Evolutionary conservation across 2,888 invertebrate genomes (phyloP).

Genomic region (Hedychridium roseum): DNA sequence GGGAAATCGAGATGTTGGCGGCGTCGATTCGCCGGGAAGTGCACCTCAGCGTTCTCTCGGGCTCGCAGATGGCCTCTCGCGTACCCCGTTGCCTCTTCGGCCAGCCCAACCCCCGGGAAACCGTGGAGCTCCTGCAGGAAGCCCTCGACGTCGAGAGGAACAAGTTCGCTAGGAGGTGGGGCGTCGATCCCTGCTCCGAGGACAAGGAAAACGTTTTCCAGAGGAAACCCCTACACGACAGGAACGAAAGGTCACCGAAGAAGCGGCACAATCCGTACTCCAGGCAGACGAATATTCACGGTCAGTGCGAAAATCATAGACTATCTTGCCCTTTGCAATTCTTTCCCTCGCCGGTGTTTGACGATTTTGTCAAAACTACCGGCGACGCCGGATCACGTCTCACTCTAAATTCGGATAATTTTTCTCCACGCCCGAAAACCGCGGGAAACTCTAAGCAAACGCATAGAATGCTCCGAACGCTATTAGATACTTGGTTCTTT

Average conservation of each 20-base stretch:
- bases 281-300: slow-evolving; percentile 57
- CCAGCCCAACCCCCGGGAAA: slow-evolving; percentile 69
- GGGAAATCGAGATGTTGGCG: slow-evolving; percentile 50
- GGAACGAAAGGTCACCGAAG: slow-evolving; percentile 45
- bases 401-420: no score
- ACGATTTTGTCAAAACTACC: not conserved
- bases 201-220: slow-evolving; percentile 55
- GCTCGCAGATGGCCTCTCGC: slow-evolving; percentile 47
- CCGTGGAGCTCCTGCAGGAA: slow-evolving; percentile 69
- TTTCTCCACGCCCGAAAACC: no score
- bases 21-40: slow-evolving; percentile 56
- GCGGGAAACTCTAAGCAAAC: no score
- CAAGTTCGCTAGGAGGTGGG: slow-evolving; percentile 70
- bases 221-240: slow-evolving; percentile 36
- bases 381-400: no score
- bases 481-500: no score
- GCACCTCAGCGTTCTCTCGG: slow-evolving; percentile 51
- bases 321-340: no score
- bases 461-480: no score
- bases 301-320: no score
- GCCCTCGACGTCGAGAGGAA: slow-evolving; percentile 69
- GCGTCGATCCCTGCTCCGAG: slow-evolving; percentile 65
- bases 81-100: slow-evolving; percentile 69
- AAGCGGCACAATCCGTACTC: slow-evolving; percentile 51
- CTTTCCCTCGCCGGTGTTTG: no score